Percentiles rank a stretch among this genome's conserved stretches.
These are phyloP conservation scores for Dioctria rufipes DNA, from an alignment of 2,888 invertebrate genomes.

Conservation along the genomic window DNA sequence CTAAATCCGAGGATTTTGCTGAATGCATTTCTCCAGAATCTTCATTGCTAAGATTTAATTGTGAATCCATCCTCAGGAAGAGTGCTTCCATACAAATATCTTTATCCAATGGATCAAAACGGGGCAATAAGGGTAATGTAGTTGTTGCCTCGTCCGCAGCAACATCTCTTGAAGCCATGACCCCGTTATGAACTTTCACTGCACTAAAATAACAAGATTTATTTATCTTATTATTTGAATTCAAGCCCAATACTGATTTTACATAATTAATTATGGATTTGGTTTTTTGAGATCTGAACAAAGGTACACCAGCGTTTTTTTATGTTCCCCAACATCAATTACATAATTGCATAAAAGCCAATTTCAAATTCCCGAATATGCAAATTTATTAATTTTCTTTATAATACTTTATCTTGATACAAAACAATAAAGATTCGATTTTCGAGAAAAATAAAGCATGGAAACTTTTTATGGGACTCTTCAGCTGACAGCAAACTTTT, in stretches of 20 bases:
- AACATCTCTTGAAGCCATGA: slow-evolving; percentile 22
- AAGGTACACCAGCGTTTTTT: not conserved
- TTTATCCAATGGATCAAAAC: not conserved
- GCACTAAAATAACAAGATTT: slow-evolving; percentile 1
- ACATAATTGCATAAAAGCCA: not conserved
- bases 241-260: not conserved
- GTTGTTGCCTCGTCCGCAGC: not conserved
- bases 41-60: slow-evolving; percentile 13
- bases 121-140: slow-evolving; percentile 13
- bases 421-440: too few species aligned
- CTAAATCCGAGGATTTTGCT: slow-evolving; percentile 14
- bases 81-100: slow-evolving; percentile 1
- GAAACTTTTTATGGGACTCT: too few species aligned
- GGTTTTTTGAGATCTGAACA: not conserved
- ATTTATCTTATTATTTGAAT: not conserved
- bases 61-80: not conserved
- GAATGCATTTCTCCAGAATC: slow-evolving; percentile 31
- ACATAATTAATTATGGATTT: not conserved
- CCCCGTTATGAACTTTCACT: not conserved
- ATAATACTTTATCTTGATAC: too few species aligned
- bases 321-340: slow-evolving; percentile 3
- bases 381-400: too few species aligned
- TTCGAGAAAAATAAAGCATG: too few species aligned
- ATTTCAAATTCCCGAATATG: too few species aligned
- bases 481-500: too few species aligned